phyloP scores from a whole-genome alignment of 2,113 vertebrate species.

The Platanista minor region DNA sequence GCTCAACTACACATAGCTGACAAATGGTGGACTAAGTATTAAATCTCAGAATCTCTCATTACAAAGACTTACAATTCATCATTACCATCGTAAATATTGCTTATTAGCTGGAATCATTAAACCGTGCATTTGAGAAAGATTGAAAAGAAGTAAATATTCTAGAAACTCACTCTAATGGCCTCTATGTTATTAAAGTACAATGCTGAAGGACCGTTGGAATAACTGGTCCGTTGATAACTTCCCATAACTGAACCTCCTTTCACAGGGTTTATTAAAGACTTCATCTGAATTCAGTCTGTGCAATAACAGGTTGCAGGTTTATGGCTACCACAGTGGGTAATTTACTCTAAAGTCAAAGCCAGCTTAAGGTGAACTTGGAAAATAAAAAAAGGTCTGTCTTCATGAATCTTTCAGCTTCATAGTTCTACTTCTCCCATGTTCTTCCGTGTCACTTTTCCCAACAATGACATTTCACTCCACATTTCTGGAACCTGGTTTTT shows the following conservation, averaged over 20 bases:
- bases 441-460: neutral
- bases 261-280: neutral
- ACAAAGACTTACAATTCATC: constrained; percentile 1
- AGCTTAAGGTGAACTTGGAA: constrained; percentile 26
- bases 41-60: constrained; percentile 1
- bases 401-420: neutral
- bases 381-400: constrained; percentile 23
- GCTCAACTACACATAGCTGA: neutral
- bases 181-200: neutral
- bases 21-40: neutral
- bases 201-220: neutral
- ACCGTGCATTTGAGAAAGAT: neutral
- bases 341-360: constrained; percentile 41
- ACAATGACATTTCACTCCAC: neutral
- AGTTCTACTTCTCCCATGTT: neutral
- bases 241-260: neutral
- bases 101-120: constrained; percentile 1
- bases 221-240: neutral
- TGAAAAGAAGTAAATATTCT: neutral
- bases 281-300: constrained; percentile 44
- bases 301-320: constrained; percentile 45
- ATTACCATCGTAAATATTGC: neutral
- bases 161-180: neutral
- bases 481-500: neutral
- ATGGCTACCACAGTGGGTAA: constrained; percentile 1